Evolutionary conservation across 2,888 invertebrate species (phyloP).

Genomic region (Caenorhabditis sp.): DNA sequence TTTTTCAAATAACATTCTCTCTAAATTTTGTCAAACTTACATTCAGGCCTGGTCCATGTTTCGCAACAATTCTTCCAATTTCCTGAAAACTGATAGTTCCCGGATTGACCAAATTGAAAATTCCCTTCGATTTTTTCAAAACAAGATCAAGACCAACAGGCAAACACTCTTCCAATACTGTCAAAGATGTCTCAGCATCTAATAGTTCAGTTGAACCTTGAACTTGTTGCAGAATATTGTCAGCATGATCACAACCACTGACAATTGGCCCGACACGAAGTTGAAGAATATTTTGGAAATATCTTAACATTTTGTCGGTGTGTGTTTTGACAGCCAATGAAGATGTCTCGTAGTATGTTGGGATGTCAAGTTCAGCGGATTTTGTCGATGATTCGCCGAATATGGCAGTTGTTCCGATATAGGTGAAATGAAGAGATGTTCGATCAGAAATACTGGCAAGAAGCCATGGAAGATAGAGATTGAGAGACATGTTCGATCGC

Average conservation of each 20-base stretch:
- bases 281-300: constrained; percentile 27
- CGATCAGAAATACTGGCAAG: constrained; percentile 58
- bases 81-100: too few relatives aligned
- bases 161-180: background rate
- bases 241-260: background rate
- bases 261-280: background rate
- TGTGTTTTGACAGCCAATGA: constrained; percentile 19
- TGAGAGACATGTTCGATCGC: constrained; percentile 56
- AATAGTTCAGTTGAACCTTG: background rate
- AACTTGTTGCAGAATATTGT: background rate
- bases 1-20: too few relatives aligned
- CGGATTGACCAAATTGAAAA: background rate
- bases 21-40: too few relatives aligned
- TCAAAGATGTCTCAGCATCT: background rate
- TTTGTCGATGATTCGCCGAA: background rate
- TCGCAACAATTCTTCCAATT: too few relatives aligned
- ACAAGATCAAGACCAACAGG: background rate
- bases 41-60: too few relatives aligned
- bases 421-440: constrained; percentile 57
- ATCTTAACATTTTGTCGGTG: constrained; percentile 30
- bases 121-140: background rate
- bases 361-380: background rate
- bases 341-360: background rate
- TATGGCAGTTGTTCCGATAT: constrained; percentile 44
- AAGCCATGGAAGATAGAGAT: constrained; percentile 67